phyloP scores from a whole-genome alignment of 2,113 vertebrate species.

The Axis porcinus region DNA sequence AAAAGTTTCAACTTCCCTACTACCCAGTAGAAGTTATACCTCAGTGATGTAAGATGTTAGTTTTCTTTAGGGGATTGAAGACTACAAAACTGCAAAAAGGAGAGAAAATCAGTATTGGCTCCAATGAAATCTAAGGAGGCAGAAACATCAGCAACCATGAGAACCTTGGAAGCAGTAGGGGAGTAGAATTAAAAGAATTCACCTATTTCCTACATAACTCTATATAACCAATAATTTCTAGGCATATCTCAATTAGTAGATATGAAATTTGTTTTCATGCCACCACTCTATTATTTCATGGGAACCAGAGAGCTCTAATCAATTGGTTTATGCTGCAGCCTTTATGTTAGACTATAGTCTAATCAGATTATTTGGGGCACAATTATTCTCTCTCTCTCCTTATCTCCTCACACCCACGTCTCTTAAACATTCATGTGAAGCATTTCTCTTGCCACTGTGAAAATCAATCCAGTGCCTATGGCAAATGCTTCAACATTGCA shows the following conservation, averaged over 20 bases:
- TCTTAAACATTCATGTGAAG: background rate
- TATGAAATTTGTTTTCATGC: background rate
- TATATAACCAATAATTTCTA: background rate
- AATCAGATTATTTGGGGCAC: background rate
- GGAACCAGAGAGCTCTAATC: background rate
- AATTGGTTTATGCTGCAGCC: background rate
- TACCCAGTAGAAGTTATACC: background rate
- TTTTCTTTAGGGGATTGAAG: background rate
- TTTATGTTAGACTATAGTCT: background rate
- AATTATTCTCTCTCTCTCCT: background rate
- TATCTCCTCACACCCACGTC: background rate
- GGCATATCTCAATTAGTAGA: background rate
- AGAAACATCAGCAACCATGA: background rate
- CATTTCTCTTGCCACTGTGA: background rate
- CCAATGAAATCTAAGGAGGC: background rate
- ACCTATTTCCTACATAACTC: background rate
- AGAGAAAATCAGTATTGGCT: background rate
- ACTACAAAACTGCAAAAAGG: background rate
- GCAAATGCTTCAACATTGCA: background rate
- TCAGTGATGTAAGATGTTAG: background rate
- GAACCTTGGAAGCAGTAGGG: background rate
- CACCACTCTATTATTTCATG: background rate
- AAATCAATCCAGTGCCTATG: background rate
- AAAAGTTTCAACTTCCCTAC: background rate
- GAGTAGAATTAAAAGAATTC: slow-evolving; percentile 1